These are phyloP conservation scores for Mormyrus lacerda DNA, from an alignment of 2,113 vertebrate genomes.

Conservation along the genomic window DNA sequence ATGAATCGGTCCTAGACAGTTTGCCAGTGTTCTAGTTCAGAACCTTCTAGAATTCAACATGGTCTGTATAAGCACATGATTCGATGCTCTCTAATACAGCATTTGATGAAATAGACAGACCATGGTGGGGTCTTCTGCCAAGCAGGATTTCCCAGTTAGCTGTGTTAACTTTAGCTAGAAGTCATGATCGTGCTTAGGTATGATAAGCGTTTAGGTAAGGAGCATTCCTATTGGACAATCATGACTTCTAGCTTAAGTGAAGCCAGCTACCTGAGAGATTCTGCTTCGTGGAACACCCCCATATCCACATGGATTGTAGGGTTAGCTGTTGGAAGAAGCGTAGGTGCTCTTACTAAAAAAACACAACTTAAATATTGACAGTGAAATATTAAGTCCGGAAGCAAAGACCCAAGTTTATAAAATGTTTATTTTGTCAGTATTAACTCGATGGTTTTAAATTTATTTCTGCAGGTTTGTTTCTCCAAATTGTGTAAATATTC, in stretches of 20 bases:
- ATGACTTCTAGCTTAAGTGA: neutral
- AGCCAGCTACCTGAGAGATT: neutral
- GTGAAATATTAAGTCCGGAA: neutral
- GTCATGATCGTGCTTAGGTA: neutral
- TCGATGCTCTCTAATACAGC: neutral
- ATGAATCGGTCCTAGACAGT: neutral
- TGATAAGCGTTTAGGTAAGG: neutral
- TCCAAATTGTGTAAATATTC: neutral
- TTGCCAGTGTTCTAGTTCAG: neutral
- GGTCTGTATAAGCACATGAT: neutral
- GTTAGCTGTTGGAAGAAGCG: neutral
- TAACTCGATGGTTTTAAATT: neutral
- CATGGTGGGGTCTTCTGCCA: neutral
- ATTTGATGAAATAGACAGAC: neutral
- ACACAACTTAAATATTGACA: neutral
- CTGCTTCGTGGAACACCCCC: neutral
- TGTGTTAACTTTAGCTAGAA: neutral
- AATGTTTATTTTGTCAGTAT: neutral
- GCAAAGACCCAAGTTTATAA: neutral
- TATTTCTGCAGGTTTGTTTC: neutral
- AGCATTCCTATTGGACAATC: neutral
- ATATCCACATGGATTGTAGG: neutral
- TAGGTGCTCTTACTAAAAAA: neutral
- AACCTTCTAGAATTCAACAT: neutral
- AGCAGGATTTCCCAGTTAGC: neutral